Conservation (phyloP, 2,888 invertebrate species). For the Drosophila subsilvestris region DNA sequence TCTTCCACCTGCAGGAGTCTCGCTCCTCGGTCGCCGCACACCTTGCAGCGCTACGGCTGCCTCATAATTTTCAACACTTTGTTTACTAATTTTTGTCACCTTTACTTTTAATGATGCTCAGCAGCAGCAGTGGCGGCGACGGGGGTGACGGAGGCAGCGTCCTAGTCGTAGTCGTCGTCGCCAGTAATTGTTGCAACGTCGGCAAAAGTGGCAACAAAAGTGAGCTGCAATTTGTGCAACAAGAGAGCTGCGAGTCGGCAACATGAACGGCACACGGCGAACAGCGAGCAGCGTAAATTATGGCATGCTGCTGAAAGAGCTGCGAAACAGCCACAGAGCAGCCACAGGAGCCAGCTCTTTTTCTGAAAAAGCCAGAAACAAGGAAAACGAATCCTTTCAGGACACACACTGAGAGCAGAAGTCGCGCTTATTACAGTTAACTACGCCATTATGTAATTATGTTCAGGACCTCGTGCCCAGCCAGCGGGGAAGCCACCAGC, state of each 20-base stretch:
- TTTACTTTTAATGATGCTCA: constrained; percentile 80
- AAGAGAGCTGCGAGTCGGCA: constrained; percentile 57
- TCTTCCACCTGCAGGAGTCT: constrained; percentile 36
- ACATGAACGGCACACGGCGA: constrained; percentile 22
- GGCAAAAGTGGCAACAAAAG: constrained; percentile 71
- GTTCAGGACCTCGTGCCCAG: constrained; percentile 49
- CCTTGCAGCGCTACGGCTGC: constrained; percentile 39
- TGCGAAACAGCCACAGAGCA: constrained; percentile 43
- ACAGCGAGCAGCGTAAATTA: constrained; percentile 56
- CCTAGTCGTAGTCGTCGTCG: constrained; percentile 16
- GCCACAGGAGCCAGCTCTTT: constrained; percentile 18
- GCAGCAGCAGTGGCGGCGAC: constrained; percentile 68
- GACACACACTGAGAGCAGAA: constrained; percentile 72
- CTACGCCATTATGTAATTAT: constrained; percentile 80
- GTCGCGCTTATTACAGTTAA: constrained; percentile 79
- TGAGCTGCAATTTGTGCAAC: constrained; percentile 77
- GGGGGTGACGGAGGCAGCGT: constrained; percentile 53
- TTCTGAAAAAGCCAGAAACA: constrained; percentile 2
- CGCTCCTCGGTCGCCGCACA: background rate
- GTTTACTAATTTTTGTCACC: constrained; percentile 81
- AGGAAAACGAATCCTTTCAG: constrained; percentile 72
- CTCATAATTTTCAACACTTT: constrained; percentile 80
- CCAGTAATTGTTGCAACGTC: constrained; percentile 71
- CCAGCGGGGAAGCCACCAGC: constrained; percentile 39
- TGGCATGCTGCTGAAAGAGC: constrained; percentile 63